Conservation (phyloP, 2,888 invertebrate genomes). For the Lithodes maja region DNA sequence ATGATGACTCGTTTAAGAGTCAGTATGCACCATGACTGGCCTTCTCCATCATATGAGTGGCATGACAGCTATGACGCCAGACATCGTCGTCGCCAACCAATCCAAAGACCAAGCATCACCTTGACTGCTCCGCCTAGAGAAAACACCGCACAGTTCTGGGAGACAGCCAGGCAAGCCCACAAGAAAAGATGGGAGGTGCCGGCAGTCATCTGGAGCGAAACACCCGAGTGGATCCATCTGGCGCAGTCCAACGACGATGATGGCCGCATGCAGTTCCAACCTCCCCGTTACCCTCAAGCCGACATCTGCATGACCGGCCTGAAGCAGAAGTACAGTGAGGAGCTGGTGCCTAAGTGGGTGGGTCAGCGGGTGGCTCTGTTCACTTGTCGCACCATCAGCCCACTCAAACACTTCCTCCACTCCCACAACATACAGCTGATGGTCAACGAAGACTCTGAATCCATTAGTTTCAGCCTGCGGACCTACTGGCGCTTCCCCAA, state of each 20-base stretch:
- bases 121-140: background rate
- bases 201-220: background rate
- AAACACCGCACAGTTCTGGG: conserved; percentile 20
- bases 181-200: conserved; percentile 17
- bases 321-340: background rate
- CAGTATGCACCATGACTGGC: conserved; percentile 19
- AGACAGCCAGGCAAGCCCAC: conserved; percentile 11
- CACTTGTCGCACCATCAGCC: conserved; percentile 4
- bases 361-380: background rate
- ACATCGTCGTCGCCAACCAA: background rate
- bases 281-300: conserved; percentile 20
- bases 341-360: background rate
- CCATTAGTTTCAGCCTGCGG: background rate
- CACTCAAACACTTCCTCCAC: conserved; percentile 21
- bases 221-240: background rate
- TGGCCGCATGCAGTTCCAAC: background rate
- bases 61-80: conserved; percentile 19
- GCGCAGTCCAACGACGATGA: background rate
- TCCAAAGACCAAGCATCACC: background rate
- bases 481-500: background rate
- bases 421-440: conserved; percentile 24
- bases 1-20: conserved; percentile 10
- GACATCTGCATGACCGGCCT: conserved; percentile 6
- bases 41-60: conserved; percentile 25
- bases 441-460: conserved; percentile 13